These are phyloP conservation scores for Aleadryas rufinucha DNA, from an alignment of 2,113 vertebrate species.

Conservation along the genomic window DNA sequence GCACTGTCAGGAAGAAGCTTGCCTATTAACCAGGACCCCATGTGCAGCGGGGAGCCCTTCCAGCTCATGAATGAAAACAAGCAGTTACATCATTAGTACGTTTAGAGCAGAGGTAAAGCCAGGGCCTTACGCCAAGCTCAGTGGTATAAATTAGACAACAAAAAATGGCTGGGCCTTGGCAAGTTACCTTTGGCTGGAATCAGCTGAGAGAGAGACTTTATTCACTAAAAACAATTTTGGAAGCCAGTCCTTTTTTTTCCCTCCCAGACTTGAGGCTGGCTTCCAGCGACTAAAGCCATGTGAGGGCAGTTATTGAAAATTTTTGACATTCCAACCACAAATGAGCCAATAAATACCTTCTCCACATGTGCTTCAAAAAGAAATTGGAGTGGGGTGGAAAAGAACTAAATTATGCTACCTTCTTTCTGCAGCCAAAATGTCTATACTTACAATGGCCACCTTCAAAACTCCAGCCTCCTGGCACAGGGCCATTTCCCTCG, in stretches of 20 bases:
- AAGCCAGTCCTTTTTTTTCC: slow-evolving; percentile 50
- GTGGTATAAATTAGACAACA: slow-evolving; percentile 78
- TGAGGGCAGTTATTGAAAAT: slow-evolving; percentile 88
- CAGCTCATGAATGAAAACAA: slow-evolving; percentile 74
- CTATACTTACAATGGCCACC: slow-evolving; percentile 82
- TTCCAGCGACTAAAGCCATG: slow-evolving; percentile 79
- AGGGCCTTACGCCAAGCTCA: slow-evolving; percentile 64
- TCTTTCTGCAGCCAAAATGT: slow-evolving; percentile 79
- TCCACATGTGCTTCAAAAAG: slow-evolving; percentile 86
- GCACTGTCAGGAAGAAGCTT: slow-evolving; percentile 42
- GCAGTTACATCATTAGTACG: slow-evolving; percentile 78
- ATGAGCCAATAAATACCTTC: slow-evolving; percentile 93
- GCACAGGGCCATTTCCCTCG: slow-evolving; percentile 67
- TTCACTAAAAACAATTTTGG: slow-evolving; percentile 76
- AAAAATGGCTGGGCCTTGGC: slow-evolving; percentile 68
- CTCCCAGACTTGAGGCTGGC: slow-evolving; percentile 66
- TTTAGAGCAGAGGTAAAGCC: slow-evolving; percentile 69
- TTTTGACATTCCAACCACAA: slow-evolving; percentile 91
- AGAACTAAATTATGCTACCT: slow-evolving; percentile 82
- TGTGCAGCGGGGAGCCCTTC: slow-evolving; percentile 61
- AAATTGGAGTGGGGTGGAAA: slow-evolving; percentile 76
- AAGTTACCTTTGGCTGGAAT: slow-evolving; percentile 74
- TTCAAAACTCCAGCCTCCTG: slow-evolving; percentile 78
- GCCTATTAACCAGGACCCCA: slow-evolving; percentile 58
- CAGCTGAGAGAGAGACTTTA: slow-evolving; percentile 80